Base-by-base conservation (phyloP, 2,888 invertebrate species). In the Chrysolina americana region DNA sequence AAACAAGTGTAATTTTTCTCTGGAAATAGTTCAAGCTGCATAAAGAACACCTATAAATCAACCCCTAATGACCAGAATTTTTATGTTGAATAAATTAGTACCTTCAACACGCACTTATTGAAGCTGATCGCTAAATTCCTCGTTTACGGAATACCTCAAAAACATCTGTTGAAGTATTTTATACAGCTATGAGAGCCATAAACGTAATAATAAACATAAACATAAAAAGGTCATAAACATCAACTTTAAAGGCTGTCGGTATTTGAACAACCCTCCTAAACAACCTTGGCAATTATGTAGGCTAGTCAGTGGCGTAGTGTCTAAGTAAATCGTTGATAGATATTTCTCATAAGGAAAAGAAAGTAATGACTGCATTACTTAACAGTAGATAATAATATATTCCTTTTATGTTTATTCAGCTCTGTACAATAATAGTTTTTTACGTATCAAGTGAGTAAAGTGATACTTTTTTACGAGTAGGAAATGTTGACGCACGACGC, bases 221-320 rank as follows among this genome's bases (percentile, higher is more conserved):
- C 59, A 59, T 59, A n/a, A 59, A 59, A 59, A 59, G 59, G 59
- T 59, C 59, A 59, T 59, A 36, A 59, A 59, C 59, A 59, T 59
- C 36, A 59, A 28, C 10, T 59, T 59, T 36, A 28, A 59, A 36
- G 28, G 36, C 36, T 36, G 36, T 59, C 10, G 59, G 28, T 59
- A 36, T 59, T 59, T 59, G n/a, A 59, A 59, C 59, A 53, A 59
- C 59, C 59, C 59, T 36, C 59, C 3, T 23, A 15, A 36, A 10
- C 36, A 36, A 17, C 59, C 59, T 36, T 59, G 28, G 59, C 28
- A 59, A 59, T 28, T 59, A 59, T n/a, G 15, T 36, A 19, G 28
- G 9, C 2, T 5, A 59, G 13, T 15, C 59, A 59, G 59, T 59
- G 59, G 59, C 59, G 59, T 59, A 15, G 28, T 28, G 19, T 6